These are phyloP conservation scores for Cheirogaleus medius DNA, from an alignment of 2,113 vertebrate genomes.

Conservation along the genomic window DNA sequence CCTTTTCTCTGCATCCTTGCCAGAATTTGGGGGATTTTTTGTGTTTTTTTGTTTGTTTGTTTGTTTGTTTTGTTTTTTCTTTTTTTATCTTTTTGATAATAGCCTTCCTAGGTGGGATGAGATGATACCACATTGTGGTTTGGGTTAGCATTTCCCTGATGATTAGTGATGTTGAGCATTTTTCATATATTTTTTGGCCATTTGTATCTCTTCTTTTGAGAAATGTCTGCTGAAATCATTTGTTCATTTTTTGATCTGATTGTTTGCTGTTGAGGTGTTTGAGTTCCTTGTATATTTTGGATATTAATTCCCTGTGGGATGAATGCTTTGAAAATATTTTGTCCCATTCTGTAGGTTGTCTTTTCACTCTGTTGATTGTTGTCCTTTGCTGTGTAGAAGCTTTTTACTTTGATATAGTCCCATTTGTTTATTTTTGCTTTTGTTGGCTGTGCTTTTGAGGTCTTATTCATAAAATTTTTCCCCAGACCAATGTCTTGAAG, in stretches of 20 bases:
- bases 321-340: neutral
- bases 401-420: neutral
- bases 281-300: neutral
- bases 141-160: neutral
- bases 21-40: neutral
- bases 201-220: neutral
- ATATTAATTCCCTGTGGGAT: neutral
- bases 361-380: neutral
- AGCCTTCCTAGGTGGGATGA: neutral
- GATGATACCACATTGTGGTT: neutral
- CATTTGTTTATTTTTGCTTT: neutral
- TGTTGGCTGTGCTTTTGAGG: neutral
- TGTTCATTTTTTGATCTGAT: neutral
- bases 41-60: no score
- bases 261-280: neutral
- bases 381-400: neutral
- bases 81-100: neutral
- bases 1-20: neutral
- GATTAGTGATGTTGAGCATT: neutral
- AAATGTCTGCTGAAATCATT: neutral
- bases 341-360: neutral
- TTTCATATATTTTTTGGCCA: neutral
- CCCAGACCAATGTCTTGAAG: neutral
- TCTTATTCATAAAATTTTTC: neutral
- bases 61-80: neutral